Evolutionary conservation across 2,113 vertebrate genomes (phyloP).

Genomic region (Python bivittatus): DNA sequence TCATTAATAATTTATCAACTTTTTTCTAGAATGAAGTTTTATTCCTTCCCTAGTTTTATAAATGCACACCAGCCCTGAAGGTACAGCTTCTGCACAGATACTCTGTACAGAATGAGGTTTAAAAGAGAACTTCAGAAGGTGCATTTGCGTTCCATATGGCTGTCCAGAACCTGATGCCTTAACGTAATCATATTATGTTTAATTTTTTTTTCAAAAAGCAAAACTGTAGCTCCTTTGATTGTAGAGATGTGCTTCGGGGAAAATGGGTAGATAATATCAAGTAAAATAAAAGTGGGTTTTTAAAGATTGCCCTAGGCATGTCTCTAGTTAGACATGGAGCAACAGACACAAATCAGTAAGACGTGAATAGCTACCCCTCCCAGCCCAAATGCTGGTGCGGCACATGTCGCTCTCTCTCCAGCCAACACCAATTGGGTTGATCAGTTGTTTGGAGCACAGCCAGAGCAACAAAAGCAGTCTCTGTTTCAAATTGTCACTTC

Average conservation of each 20-base stretch:
- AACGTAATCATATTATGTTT: neutral
- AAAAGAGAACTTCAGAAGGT: neutral
- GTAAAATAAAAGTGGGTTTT: neutral
- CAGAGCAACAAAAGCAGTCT: neutral
- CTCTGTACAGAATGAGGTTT: neutral
- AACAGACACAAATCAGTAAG: neutral
- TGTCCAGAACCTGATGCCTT: neutral
- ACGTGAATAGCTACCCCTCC: neutral
- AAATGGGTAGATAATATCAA: neutral
- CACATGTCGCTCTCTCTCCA: neutral
- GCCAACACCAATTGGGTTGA: neutral
- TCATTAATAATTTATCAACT: neutral
- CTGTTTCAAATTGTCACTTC: neutral
- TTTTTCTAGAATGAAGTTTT: neutral
- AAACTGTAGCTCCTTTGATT: neutral
- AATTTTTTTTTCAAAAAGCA: neutral
- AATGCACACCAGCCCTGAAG: neutral
- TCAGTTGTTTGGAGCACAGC: neutral
- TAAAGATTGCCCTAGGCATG: neutral
- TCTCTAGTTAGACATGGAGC: neutral
- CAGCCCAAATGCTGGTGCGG: neutral
- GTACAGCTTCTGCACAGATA: neutral
- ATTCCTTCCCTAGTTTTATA: neutral
- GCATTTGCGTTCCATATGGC: neutral
- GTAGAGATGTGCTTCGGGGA: neutral